Base-by-base conservation (phyloP, 2,888 invertebrate genomes). In the Perdita meconis region DNA sequence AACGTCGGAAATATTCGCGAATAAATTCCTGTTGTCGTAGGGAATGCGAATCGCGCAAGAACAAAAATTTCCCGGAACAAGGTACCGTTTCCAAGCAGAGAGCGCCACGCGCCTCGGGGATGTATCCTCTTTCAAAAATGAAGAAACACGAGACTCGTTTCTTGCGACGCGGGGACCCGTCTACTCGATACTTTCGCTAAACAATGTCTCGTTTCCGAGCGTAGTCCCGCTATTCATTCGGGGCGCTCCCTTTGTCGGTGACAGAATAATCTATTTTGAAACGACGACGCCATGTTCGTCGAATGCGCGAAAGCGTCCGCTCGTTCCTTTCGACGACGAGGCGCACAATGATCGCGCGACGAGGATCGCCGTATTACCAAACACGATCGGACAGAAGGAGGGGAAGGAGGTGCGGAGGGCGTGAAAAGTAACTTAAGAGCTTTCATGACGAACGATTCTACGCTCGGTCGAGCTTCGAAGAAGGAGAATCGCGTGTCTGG, bases 401-500 rank as follows among this genome's bases (percentile, higher is more conserved):
- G 42, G 53, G 24, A n/a, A n/a, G n/a, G n/a, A n/a, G n/a, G n/a
- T n/a, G 50, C 16, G 22, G 34, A 40, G 42, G 16, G 63, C 22
- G 64, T 56, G 47, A 67, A 68, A 66, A 74, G 64, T 69, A 81
- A 84, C 71, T 76, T 74, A 93, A 93, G 84, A 95, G 95, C 26
- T 94, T 94, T 93, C 95, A 95, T 90, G 94, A 94, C 0, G 95
- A 95, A 88, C 88, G 94, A 5, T 95, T 94, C 30, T 93, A 93
- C 19, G 95, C 95, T 89, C 91, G 92, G 47, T 42, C 42, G 90
- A 94, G 57, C 95, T 95, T 55, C 91, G 89, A 61, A 86, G 75
- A 80, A 82, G 83, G 80, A 81, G 80, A 86, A 88, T 88, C 85
- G 87, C 86, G 86, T 87, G 85, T 82, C 80, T 59, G 77, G 51